Evolutionary conservation across 2,888 invertebrate species (phyloP).

Genomic region (Epistrophella euchroma): DNA sequence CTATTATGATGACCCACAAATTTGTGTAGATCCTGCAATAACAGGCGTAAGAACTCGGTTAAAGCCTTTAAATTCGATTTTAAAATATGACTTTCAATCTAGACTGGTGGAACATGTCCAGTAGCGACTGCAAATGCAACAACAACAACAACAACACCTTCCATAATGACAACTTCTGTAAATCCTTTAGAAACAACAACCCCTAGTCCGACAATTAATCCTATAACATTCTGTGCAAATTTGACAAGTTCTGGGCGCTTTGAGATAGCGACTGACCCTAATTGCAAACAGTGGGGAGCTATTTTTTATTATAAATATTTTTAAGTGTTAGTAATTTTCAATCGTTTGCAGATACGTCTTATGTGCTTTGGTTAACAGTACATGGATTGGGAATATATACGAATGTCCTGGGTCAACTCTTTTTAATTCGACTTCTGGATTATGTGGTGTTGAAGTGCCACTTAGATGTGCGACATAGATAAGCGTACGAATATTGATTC

Average conservation of each 20-base stretch:
- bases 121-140: not conserved
- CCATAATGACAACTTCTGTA: not conserved
- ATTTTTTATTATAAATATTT: not conserved
- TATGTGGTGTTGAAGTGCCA: slow-evolving; percentile 32
- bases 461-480: slow-evolving; percentile 17
- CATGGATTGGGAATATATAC: slow-evolving; percentile 44
- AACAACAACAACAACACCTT: slow-evolving; percentile 13
- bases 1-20: slow-evolving; percentile 23
- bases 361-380: slow-evolving; percentile 5
- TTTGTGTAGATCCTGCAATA: slow-evolving; percentile 47
- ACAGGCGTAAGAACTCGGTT: slow-evolving; percentile 24
- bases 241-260: slow-evolving; percentile 18
- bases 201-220: slow-evolving; percentile 16
- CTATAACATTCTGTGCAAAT: slow-evolving; percentile 22
- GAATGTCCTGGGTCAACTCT: slow-evolving; percentile 44
- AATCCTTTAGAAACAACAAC: slow-evolving; percentile 4
- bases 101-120: slow-evolving; percentile 55
- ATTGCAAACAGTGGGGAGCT: slow-evolving; percentile 26
- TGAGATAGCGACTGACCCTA: slow-evolving; percentile 23
- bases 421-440: slow-evolving; percentile 20
- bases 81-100: not conserved
- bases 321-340: not conserved
- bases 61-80: not conserved
- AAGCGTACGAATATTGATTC: not conserved
- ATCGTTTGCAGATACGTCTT: slow-evolving; percentile 28